phyloP scores from a whole-genome alignment of 2,113 vertebrate genomes.

The Sceloporus undulatus region DNA sequence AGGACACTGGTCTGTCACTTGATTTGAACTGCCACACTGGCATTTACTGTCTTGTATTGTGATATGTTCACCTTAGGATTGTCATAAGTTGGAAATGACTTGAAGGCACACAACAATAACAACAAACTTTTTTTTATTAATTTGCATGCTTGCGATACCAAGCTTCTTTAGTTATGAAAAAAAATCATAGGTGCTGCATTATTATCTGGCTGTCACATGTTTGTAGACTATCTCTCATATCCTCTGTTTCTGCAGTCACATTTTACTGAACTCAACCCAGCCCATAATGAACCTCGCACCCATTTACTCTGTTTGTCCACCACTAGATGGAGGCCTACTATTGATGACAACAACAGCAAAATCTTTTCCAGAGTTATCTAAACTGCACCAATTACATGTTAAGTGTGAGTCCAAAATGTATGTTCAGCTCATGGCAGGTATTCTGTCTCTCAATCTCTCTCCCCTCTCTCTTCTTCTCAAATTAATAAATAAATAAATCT shows the following conservation, averaged over 20 bases:
- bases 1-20: background rate
- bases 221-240: background rate
- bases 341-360: background rate
- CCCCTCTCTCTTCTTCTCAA: background rate
- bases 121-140: background rate
- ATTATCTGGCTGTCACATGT: background rate
- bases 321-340: conserved; percentile 9
- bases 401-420: background rate
- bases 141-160: background rate
- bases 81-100: too few relatives aligned
- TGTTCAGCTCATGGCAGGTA: background rate
- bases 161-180: background rate
- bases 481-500: background rate
- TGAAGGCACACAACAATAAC: too few relatives aligned
- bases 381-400: background rate
- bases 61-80: too few relatives aligned
- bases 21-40: background rate
- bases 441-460: background rate
- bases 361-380: background rate
- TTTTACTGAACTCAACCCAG: background rate
- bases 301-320: background rate
- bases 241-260: background rate
- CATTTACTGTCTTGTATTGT: background rate
- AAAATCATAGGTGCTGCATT: background rate
- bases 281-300: background rate